Evolutionary conservation across 2,113 vertebrate species (phyloP).

Genomic region (Podarcis raffonei): DNA sequence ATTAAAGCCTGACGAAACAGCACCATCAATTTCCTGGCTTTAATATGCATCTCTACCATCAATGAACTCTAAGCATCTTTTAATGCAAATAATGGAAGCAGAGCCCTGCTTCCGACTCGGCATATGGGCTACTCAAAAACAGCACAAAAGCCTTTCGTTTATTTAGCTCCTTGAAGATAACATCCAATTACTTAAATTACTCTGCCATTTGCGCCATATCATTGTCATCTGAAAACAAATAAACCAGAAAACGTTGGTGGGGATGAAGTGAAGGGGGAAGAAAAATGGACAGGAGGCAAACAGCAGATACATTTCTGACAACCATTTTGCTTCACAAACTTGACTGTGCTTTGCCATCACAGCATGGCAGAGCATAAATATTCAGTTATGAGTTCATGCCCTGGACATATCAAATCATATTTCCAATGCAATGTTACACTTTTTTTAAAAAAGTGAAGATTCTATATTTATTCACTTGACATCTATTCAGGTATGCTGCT

Average conservation of each 20-base stretch:
- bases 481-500: not conserved
- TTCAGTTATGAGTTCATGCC: slow-evolving; percentile 1
- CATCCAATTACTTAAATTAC: slow-evolving; percentile 75
- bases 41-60: slow-evolving; percentile 1
- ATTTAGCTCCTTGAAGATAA: slow-evolving; percentile 72
- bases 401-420: slow-evolving; percentile 5
- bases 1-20: not conserved
- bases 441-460: fast-evolving
- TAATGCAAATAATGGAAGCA: slow-evolving; percentile 27
- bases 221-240: slow-evolving; percentile 68
- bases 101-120: not conserved
- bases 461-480: fast-evolving
- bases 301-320: slow-evolving; percentile 8
- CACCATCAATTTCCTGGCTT: slow-evolving; percentile 37
- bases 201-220: slow-evolving; percentile 66
- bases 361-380: slow-evolving; percentile 20
- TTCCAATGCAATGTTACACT: fast-evolving
- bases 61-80: not conserved
- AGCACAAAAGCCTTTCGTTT: slow-evolving; percentile 62
- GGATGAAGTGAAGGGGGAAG: slow-evolving; percentile 37
- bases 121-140: slow-evolving; percentile 56
- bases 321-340: slow-evolving; percentile 14
- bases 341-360: not conserved
- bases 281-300: not conserved
- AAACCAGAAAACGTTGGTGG: slow-evolving; percentile 44